phyloP scores from a whole-genome alignment of 2,113 vertebrate genomes.

The Apistogramma diplotaenia region DNA sequence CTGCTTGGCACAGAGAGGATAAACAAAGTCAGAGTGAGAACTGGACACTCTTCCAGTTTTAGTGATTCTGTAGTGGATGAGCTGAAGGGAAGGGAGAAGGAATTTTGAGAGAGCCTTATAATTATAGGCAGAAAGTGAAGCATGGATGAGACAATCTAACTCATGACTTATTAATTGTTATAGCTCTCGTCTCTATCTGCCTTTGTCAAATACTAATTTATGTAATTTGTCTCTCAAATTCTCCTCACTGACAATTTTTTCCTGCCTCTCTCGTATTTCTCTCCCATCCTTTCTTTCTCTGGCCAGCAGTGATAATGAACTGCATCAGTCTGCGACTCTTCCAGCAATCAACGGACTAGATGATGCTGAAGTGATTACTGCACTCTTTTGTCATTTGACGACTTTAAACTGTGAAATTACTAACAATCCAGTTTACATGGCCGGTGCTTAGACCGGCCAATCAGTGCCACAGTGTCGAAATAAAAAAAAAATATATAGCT shows the following conservation, averaged over 20 bases:
- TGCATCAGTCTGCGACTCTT: conserved; percentile 19
- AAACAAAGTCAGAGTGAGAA: conserved; percentile 28
- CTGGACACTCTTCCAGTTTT: conserved; percentile 4
- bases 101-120: neutral
- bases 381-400: neutral
- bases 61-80: neutral
- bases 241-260: neutral
- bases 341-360: neutral
- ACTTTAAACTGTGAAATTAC: neutral
- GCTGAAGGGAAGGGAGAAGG: neutral
- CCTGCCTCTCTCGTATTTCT: neutral
- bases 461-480: neutral
- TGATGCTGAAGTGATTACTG: neutral
- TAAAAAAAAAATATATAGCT: neutral
- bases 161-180: conserved; percentile 34
- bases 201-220: conserved; percentile 16
- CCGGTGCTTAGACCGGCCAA: neutral
- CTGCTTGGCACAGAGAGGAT: conserved; percentile 3
- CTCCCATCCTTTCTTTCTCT: neutral
- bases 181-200: neutral
- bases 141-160: neutral
- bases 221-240: conserved; percentile 20
- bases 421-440: neutral
- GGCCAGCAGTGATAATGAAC: conserved; percentile 35
- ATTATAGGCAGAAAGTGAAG: conserved; percentile 6